Percentiles rank a stretch among this genome's conserved stretches.
phyloP scores from a whole-genome alignment of 2,113 vertebrate species.

The Callopanchax toddi region DNA sequence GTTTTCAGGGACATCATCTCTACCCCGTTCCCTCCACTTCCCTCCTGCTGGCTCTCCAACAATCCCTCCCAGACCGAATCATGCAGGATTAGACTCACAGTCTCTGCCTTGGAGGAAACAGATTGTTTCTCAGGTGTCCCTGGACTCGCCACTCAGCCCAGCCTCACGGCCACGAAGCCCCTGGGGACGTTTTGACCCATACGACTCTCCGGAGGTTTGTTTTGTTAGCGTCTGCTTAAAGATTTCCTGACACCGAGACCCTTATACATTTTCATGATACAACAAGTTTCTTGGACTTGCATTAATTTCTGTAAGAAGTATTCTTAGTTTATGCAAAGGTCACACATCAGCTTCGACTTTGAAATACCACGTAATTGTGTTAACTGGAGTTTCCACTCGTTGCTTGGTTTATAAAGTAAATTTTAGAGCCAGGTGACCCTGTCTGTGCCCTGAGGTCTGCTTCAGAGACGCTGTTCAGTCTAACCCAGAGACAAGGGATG shows the following conservation, averaged over 20 bases:
- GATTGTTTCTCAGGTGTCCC: conserved; percentile 55
- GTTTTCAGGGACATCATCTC: conserved; percentile 33
- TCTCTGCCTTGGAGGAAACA: conserved; percentile 42
- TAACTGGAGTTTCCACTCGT: no score
- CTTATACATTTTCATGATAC: no score
- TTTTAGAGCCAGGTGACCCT: no score
- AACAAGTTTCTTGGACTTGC: no score
- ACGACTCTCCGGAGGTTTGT: conserved; percentile 70
- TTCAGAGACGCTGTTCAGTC: no score
- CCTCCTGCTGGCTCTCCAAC: conserved; percentile 13
- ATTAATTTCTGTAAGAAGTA: no score
- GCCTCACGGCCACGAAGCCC: conserved; percentile 63
- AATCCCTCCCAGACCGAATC: conserved; percentile 30
- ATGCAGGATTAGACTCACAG: not conserved
- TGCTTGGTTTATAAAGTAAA: no score
- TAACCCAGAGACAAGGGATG: not conserved
- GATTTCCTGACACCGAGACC: no score
- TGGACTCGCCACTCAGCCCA: conserved; percentile 59
- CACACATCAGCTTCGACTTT: no score
- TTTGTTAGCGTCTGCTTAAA: not conserved
- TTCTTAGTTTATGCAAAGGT: no score
- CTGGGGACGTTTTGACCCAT: conserved; percentile 68
- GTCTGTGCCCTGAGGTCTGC: no score
- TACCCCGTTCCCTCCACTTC: conserved; percentile 1
- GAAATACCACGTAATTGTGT: no score